Evolutionary conservation across 2,113 vertebrate species (phyloP), one percentile per base, ranked within the genome.

Genomic region (Pampusana beccarii): DNA sequence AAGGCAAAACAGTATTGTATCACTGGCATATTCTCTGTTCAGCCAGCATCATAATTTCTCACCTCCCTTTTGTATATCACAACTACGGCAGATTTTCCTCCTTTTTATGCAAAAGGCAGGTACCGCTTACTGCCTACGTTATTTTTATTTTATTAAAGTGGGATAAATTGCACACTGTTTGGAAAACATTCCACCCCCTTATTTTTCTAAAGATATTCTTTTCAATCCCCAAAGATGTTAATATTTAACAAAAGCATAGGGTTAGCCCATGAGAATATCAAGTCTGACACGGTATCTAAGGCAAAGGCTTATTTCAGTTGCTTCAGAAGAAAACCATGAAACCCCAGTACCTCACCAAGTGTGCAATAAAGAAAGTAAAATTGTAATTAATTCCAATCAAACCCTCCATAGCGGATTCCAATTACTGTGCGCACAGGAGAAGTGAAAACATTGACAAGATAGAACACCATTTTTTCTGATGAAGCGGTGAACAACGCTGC

Each of bases 261-360:
- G 31, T 51, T 81, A 94, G 18, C 19, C 67, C 86, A 67, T 64
- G 53, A 83, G 38, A 65, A 42, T 60, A 88, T 25, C 16, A 71
- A 42, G 33, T 60, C 71, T 66, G 64, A 94, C 60, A 58, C 3
- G 8, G 57, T 87, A 81, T 34, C 33, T 70, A 69, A 70, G 46
- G 87, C n/a, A 88, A 93, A 82, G 28, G 24, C 36, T 79, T 66
- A 80, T 29, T 95, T 65, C 36, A 80, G 67, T 77, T 2, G 1
- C 64, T 88, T 90, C 60, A 92, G 62, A 92, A 72, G 51, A 70
- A 96, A 95, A 95, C 77, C 60, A 62, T 2, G 21, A 86, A 91
- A 86, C 21, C 31, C 26, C 90, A 88, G 50, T 6, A 82, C 78
- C 36, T 56, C 36, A 83, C 42, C 81, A 86, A 77, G 46, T 26